phyloP scores from a whole-genome alignment of 2,888 invertebrate species.

The Pheosia gnoma region DNA sequence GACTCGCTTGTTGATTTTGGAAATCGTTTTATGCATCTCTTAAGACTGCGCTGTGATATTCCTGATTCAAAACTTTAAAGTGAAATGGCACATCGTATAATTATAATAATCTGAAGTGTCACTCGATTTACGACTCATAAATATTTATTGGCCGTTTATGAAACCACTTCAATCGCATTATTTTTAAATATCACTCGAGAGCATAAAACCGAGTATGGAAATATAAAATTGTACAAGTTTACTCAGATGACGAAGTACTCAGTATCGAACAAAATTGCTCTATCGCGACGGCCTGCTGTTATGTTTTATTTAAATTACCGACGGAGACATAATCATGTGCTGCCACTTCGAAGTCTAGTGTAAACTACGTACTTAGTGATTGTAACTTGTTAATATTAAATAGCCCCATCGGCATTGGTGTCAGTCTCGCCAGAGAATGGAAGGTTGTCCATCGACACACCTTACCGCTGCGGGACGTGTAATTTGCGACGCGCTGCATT shows the following conservation, averaged over 20 bases:
- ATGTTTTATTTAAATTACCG: constrained; percentile 16
- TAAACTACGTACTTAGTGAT: constrained; percentile 47
- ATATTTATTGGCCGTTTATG: constrained; percentile 39
- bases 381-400: constrained; percentile 66
- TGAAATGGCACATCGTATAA: constrained; percentile 13
- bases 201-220: constrained; percentile 7
- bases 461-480: constrained; percentile 59
- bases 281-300: constrained; percentile 24
- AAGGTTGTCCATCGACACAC: constrained; percentile 76
- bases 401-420: constrained; percentile 72
- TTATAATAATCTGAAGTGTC: constrained; percentile 40
- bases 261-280: constrained; percentile 19
- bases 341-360: constrained; percentile 29
- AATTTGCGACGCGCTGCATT: constrained; percentile 67
- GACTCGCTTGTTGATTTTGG: constrained; percentile 64
- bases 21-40: constrained; percentile 54
- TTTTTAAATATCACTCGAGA: constrained; percentile 10
- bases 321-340: constrained; percentile 31
- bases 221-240: constrained; percentile 18
- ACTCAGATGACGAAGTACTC: constrained; percentile 20
- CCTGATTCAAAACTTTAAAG: constrained; percentile 21
- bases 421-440: constrained; percentile 69
- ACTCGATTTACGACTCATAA: constrained; percentile 57
- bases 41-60: constrained; percentile 46
- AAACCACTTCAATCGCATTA: constrained; percentile 9